Conservation (phyloP, 2,797 vertebrate species). For the Crax fasciolata region DNA sequence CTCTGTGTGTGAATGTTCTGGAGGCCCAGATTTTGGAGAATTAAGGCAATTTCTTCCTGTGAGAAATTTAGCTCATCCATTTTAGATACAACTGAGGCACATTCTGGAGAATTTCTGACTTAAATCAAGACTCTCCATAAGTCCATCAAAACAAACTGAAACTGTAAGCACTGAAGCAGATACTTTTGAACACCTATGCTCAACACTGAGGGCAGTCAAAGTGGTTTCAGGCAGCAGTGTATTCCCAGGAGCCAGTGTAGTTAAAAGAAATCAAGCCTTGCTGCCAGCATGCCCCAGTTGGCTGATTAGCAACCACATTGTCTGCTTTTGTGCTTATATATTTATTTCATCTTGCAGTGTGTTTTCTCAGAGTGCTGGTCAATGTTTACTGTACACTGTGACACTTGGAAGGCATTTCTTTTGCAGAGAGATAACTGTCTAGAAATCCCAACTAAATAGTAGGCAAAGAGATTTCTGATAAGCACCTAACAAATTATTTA, state of each 20-base stretch:
- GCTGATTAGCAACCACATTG: background rate
- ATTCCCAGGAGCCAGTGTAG: background rate
- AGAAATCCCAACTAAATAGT: slow-evolving; percentile 20
- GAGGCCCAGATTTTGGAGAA: slow-evolving; percentile 51
- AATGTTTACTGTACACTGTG: slow-evolving; percentile 9
- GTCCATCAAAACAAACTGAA: slow-evolving; percentile 51
- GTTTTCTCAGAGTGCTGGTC: slow-evolving; percentile 65
- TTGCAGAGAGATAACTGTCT: slow-evolving; percentile 34
- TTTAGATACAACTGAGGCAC: slow-evolving; percentile 30
- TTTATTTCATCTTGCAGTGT: background rate
- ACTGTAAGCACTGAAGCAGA: slow-evolving; percentile 23
- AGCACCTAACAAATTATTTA: slow-evolving; percentile 49
- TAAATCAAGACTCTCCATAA: slow-evolving; percentile 32
- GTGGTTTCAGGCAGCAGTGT: slow-evolving; percentile 33
- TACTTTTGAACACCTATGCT: slow-evolving; percentile 23
- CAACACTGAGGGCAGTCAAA: slow-evolving; percentile 36
- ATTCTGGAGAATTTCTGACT: slow-evolving; percentile 20
- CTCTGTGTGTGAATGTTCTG: background rate
- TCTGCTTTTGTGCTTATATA: slow-evolving; percentile 7
- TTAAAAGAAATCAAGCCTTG: slow-evolving; percentile 24
- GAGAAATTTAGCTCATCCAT: slow-evolving; percentile 68
- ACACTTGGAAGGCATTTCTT: slow-evolving; percentile 56
- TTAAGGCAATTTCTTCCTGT: slow-evolving; percentile 34
- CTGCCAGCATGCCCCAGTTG: slow-evolving; percentile 32
- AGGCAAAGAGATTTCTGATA: slow-evolving; percentile 30